Percentiles rank a stretch among this genome's conserved stretches.
Conservation (phyloP, 2,113 vertebrate species). For the Cebus imitator region DNA sequence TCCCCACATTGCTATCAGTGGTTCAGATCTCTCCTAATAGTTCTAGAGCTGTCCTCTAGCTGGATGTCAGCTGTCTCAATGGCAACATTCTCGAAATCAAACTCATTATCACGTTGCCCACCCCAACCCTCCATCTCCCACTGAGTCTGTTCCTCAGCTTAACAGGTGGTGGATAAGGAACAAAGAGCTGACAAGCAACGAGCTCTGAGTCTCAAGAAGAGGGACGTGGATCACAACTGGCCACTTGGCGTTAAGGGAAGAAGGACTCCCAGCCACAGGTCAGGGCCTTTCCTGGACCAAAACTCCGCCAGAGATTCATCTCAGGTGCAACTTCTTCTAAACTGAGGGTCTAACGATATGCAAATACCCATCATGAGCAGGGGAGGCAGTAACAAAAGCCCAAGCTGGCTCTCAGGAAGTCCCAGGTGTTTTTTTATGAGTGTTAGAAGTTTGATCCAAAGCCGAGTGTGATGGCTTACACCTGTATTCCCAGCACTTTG, state of each 20-base stretch:
- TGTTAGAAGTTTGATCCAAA: neutral
- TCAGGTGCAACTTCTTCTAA: neutral
- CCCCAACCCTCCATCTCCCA: no score
- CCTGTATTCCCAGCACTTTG: no score
- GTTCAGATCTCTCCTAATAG: neutral
- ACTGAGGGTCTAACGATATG: neutral
- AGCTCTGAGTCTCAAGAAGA: neutral
- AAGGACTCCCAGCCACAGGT: neutral
- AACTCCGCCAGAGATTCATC: accelerated
- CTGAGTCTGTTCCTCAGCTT: neutral
- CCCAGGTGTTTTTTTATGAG: neutral
- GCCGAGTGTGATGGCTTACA: no score
- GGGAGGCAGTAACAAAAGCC: neutral
- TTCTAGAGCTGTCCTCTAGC: neutral
- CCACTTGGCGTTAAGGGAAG: no score
- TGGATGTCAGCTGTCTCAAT: neutral
- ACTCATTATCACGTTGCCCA: neutral
- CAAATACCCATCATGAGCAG: neutral
- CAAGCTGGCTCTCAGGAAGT: neutral
- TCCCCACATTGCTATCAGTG: neutral
- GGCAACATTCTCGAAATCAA: neutral
- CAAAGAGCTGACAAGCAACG: neutral
- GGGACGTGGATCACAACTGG: neutral
- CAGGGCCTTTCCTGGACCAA: neutral
- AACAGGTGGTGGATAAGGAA: neutral